A percentile compares a stretch with the other conserved stretches of the same genome.
phyloP scores from a whole-genome alignment of 2,797 vertebrate species.

The Merluccius polli region DNA sequence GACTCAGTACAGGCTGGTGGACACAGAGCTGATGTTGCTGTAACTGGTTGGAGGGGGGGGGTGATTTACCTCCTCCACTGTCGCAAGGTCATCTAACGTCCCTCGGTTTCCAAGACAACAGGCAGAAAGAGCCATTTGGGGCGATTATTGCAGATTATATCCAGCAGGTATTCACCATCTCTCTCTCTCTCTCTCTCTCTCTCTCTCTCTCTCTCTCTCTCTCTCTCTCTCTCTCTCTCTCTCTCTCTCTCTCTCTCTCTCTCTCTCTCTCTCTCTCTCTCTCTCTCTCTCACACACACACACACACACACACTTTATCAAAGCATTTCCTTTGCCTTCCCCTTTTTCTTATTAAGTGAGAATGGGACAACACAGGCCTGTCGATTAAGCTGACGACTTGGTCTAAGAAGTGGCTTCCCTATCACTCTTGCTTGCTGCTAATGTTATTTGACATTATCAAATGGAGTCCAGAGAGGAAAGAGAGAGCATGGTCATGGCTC shows the following conservation, averaged over 20 bases:
- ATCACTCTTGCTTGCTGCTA: conserved; percentile 21
- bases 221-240: background rate
- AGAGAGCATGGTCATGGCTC: background rate
- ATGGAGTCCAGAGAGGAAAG: conserved; percentile 27
- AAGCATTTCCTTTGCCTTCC: too few relatives aligned
- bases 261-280: background rate
- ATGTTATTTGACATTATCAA: conserved; percentile 46
- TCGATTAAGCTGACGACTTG: background rate
- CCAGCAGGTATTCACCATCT: background rate
- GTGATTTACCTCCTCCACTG: background rate
- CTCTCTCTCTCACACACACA: too few relatives aligned
- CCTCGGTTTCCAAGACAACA: conserved; percentile 14
- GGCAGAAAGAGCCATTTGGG: background rate
- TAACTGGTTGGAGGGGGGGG: background rate
- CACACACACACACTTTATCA: too few relatives aligned
- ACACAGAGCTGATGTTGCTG: background rate
- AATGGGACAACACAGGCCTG: background rate
- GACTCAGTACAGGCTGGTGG: background rate
- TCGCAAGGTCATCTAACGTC: conserved; percentile 14
- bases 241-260: background rate
- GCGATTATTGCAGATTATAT: conserved; percentile 14
- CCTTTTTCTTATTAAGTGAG: too few relatives aligned
- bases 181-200: background rate
- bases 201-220: background rate
- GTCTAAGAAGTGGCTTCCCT: too few relatives aligned